Base-by-base conservation (phyloP, 1,140 invertebrate species). In the Pseudomyrmex flavicornis region DNA sequence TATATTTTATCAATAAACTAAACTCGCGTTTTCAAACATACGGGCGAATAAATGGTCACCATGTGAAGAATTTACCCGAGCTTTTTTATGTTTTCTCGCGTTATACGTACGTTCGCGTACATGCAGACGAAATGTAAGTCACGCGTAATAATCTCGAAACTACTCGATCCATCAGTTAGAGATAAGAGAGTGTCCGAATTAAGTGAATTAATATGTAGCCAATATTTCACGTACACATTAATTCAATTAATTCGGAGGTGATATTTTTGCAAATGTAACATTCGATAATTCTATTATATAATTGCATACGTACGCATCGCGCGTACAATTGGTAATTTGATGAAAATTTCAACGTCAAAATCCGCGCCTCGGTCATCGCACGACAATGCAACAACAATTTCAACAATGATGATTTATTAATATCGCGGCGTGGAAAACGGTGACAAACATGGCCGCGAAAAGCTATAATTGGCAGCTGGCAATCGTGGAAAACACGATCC, bases 331-430 rank as follows among this genome's bases (percentile, higher is more conserved):
- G 54, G 75, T 77, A 80, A 80, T 80, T 80, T 72, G 48, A 44
- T 61, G 76, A 80, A 80, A 80, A 80, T 80, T 80, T 80, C 66
- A 80, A 72, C 76, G 44, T 80, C 76, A 72, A 70, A 80, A 70
- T 72, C 76, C 76, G 54, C 20, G 44, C 66, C 9, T 59, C 76
- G 76, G 66, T 80, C 56, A 48, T 80, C 66, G 76, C 56, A 26
- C 54, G 66, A 80, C 68, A 80, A 80, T 72, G 76, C 68, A 80
- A 72, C 76, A 80, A 80, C 76, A 80, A 80, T 80, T 80, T 80
- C 76, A 70, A 26, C 20, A 80, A 80, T 72, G 68, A 80, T 70
- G 76, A 80, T 80, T 80, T 80, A 80, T 80, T 80, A 80, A 80
- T 80, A 80, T 80, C 54, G 35, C 35, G 54, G 44, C 76, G 66